Evolutionary conservation across 2,888 invertebrate genomes (phyloP).

Genomic region (Eupeodes latifasciatus): DNA sequence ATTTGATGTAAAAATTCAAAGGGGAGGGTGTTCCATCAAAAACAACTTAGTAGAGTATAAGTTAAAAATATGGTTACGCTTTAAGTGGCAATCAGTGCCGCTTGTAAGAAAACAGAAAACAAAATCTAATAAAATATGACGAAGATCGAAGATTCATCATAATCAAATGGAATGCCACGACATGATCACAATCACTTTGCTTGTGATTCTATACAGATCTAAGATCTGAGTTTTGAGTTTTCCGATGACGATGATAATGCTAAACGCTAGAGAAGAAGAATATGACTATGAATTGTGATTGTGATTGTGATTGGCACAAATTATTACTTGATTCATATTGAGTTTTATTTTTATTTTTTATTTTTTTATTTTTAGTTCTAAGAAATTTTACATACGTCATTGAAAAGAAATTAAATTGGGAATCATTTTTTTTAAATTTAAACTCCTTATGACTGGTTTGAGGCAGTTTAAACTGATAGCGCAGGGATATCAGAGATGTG

Average conservation of each 20-base stretch:
- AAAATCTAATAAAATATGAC: conserved; percentile 39
- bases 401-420: not conserved
- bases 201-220: not conserved
- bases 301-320: conserved; percentile 61
- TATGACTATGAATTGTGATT: not conserved
- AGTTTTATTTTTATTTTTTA: not conserved
- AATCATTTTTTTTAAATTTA: not conserved
- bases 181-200: conserved; percentile 31
- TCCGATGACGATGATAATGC: not conserved
- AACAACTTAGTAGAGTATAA: not conserved
- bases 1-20: conserved; percentile 48
- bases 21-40: conserved; percentile 8
- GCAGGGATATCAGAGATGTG: too few relatives aligned
- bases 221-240: too few relatives aligned
- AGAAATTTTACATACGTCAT: conserved; percentile 42
- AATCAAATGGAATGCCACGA: conserved; percentile 73
- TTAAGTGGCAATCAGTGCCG: conserved; percentile 75
- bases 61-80: conserved; percentile 9
- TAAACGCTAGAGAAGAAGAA: not conserved
- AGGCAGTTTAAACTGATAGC: not conserved
- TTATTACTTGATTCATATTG: conserved; percentile 30
- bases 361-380: not conserved
- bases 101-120: conserved; percentile 25
- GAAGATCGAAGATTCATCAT: conserved; percentile 75
- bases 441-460: conserved; percentile 14